Conservation (phyloP, 2,113 vertebrate species). For the western clawed frog (Xenopus tropicalis) region DNA sequence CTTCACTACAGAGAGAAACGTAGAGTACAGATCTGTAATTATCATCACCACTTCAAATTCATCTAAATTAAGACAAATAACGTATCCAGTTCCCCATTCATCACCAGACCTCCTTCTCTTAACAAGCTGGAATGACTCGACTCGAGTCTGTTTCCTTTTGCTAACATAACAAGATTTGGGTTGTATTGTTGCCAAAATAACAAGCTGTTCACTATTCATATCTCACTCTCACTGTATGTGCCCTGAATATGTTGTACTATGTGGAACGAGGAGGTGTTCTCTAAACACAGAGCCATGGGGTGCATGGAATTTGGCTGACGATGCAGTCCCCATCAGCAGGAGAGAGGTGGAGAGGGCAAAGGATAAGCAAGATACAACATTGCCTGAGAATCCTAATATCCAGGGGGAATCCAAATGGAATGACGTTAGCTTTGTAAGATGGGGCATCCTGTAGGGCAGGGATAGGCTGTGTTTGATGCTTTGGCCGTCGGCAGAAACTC, state of each 20-base stretch:
- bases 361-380: conserved; percentile 30
- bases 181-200: conserved; percentile 46
- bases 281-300: conserved; percentile 36
- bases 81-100: conserved; percentile 45
- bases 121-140: conserved; percentile 41
- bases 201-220: conserved; percentile 43
- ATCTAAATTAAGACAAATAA: conserved; percentile 46
- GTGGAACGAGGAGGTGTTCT: conserved; percentile 36
- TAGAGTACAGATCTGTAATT: conserved; percentile 40
- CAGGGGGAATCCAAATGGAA: neutral
- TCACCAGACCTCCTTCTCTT: conserved; percentile 44
- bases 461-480: too few relatives aligned
- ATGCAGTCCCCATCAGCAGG: conserved; percentile 9
- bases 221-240: conserved; percentile 32
- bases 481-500: too few relatives aligned
- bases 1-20: conserved; percentile 39
- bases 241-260: conserved; percentile 28
- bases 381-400: conserved; percentile 8
- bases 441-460: neutral
- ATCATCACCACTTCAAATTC: conserved; percentile 46
- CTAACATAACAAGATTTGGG: conserved; percentile 40
- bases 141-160: conserved; percentile 39
- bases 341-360: conserved; percentile 28
- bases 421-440: neutral
- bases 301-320: conserved; percentile 35